Conservation (phyloP, 2,797 vertebrate genomes). For the Leptodactylus fallax region DNA sequence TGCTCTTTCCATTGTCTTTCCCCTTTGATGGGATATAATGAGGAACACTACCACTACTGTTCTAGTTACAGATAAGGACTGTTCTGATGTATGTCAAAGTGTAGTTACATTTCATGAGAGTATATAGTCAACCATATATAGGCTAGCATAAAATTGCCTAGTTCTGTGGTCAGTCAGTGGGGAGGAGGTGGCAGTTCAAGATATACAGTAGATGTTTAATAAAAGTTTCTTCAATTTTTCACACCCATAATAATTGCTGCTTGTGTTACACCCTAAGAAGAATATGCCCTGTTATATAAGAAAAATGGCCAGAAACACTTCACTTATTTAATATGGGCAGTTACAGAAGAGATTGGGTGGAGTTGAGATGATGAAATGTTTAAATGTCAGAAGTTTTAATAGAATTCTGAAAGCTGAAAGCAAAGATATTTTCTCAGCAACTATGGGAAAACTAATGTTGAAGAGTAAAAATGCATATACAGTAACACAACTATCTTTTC, state of each 20-base stretch:
- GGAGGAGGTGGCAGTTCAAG: too few species aligned
- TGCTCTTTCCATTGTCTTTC: not conserved
- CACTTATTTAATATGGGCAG: not conserved
- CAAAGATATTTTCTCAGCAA: not conserved
- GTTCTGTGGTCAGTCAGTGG: too few species aligned
- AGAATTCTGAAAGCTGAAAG: not conserved
- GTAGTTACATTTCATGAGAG: not conserved
- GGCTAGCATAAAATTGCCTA: too few species aligned
- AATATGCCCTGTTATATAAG: not conserved
- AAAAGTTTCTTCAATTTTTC: not conserved
- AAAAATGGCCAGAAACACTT: not conserved
- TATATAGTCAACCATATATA: too few species aligned
- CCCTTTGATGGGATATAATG: not conserved
- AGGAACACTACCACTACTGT: not conserved
- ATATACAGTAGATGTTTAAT: not conserved
- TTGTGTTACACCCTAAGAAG: constrained; percentile 9
- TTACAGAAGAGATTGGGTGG: constrained; percentile 16
- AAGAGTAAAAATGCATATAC: not conserved
- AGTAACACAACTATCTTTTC: not conserved
- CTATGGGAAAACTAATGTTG: not conserved
- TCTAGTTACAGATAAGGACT: not conserved
- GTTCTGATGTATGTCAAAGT: not conserved
- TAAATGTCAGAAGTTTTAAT: constrained; percentile 9
- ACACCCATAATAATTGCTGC: constrained; percentile 9
- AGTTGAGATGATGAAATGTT: not conserved